These are phyloP conservation scores for Ornithoptera alexandrae DNA, from an alignment of 2,888 invertebrate species.

Conservation along the genomic window DNA sequence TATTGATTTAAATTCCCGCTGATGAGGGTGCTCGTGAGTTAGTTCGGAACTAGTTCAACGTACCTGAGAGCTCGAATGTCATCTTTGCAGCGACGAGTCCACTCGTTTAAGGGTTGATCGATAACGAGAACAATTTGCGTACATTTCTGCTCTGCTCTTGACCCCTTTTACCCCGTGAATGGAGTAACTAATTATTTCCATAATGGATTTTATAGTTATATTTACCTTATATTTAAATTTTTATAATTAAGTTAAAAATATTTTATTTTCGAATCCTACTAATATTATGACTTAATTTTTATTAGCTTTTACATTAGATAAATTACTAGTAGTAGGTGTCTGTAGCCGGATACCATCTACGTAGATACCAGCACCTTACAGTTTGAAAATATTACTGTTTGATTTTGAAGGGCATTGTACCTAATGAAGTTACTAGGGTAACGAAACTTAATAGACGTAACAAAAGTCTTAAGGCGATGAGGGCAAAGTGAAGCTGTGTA, in stretches of 20 bases:
- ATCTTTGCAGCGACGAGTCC: constrained; percentile 3
- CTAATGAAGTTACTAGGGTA: too few relatives aligned
- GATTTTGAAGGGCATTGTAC: too few relatives aligned
- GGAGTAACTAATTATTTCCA: neutral
- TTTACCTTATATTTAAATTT: neutral
- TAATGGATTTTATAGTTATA: neutral
- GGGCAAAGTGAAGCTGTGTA: too few relatives aligned
- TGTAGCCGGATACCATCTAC: too few relatives aligned
- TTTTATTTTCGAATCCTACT: neutral
- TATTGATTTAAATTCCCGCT: constrained; percentile 6
- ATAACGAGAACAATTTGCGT: neutral
- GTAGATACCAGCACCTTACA: too few relatives aligned
- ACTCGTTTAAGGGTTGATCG: neutral
- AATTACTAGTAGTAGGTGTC: too few relatives aligned
- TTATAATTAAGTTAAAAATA: neutral
- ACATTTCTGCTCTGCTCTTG: constrained; percentile 1
- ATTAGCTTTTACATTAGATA: too few relatives aligned
- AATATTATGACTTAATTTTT: too few relatives aligned
- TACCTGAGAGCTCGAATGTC: neutral
- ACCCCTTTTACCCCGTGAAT: neutral
- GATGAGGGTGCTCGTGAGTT: neutral
- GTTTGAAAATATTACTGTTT: too few relatives aligned
- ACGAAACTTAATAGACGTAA: too few relatives aligned
- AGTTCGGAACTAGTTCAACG: constrained; percentile 8
- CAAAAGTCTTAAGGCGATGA: too few relatives aligned